Percentiles rank a stretch among this genome's conserved stretches.
These are phyloP conservation scores for Rafetus swinhoei DNA, from an alignment of 2,113 vertebrate species.

Conservation along the genomic window DNA sequence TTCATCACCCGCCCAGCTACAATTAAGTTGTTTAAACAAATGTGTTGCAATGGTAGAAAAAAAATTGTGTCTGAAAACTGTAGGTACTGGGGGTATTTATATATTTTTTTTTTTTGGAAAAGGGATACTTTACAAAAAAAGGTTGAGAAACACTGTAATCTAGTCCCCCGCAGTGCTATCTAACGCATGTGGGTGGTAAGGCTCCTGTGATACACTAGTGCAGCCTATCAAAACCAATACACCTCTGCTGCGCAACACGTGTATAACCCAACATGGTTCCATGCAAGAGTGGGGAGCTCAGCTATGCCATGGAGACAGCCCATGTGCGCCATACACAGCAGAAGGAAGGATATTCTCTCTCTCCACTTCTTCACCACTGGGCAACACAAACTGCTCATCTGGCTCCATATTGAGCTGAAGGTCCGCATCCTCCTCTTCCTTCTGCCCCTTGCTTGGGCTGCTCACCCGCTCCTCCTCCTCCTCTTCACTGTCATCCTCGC, in stretches of 20 bases:
- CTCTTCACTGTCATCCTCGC: conserved; percentile 74
- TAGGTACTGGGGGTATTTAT: too few relatives aligned
- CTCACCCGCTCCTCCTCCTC: conserved; percentile 20
- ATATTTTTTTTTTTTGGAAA: too few relatives aligned
- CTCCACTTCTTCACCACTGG: conserved; percentile 83
- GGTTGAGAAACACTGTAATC: too few relatives aligned
- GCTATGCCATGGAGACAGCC: accelerated
- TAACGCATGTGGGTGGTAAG: neutral
- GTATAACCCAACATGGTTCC: neutral
- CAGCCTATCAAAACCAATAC: conserved; percentile 29
- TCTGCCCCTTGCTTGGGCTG: conserved; percentile 5
- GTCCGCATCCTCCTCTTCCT: conserved; percentile 72
- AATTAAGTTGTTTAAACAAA: too few relatives aligned
- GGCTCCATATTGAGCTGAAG: conserved; percentile 89
- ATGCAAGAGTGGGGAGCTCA: accelerated
- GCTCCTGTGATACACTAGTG: neutral
- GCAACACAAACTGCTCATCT: conserved; percentile 86
- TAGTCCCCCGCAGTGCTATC: neutral
- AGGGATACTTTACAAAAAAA: too few relatives aligned
- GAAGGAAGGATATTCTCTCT: conserved; percentile 86
- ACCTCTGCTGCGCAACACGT: neutral
- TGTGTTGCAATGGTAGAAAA: too few relatives aligned
- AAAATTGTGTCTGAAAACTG: too few relatives aligned
- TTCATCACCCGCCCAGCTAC: too few relatives aligned
- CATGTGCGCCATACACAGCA: neutral